phyloP scores from a whole-genome alignment of 1,140 invertebrate genomes.

The Campodea augens region DNA sequence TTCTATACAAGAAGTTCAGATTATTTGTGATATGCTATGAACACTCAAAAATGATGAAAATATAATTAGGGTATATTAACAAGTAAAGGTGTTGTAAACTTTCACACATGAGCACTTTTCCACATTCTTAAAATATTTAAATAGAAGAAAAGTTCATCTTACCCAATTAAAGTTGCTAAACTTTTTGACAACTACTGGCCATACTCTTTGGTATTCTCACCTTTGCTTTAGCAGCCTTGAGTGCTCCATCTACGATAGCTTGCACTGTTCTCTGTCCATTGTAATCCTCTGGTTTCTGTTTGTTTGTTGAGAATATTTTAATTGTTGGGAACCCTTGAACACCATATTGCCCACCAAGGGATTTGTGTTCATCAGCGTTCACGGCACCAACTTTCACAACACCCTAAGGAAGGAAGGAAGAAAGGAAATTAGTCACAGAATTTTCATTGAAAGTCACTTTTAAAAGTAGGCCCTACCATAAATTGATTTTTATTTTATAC shows the following conservation, averaged over 20 bases:
- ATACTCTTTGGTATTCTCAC: no score
- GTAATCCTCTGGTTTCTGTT: slow-evolving; percentile 71
- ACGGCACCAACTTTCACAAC: slow-evolving; percentile 85
- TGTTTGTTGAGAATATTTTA: slow-evolving; percentile 80
- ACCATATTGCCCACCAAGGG: slow-evolving; percentile 56
- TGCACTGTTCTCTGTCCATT: slow-evolving; percentile 68
- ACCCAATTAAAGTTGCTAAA: no score
- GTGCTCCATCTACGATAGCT: slow-evolving; percentile 62
- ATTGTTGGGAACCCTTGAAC: slow-evolving; percentile 89
- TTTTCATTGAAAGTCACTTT: neutral
- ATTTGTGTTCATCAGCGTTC: slow-evolving; percentile 75
- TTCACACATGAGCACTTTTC: no score
- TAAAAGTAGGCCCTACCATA: neutral
- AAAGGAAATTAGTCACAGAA: neutral
- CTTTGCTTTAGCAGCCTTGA: slow-evolving; percentile 48
- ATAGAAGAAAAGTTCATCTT: no score
- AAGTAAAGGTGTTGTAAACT: no score
- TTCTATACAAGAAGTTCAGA: no score
- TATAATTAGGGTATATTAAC: no score
- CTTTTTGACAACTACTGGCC: no score
- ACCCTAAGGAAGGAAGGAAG: slow-evolving; percentile 38
- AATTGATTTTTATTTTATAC: neutral
- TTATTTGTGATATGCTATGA: no score
- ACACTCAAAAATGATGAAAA: no score
- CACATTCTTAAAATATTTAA: no score